Evolutionary conservation across 1,140 invertebrate genomes (phyloP).

Genomic region (Euwallacea fornicatus): DNA sequence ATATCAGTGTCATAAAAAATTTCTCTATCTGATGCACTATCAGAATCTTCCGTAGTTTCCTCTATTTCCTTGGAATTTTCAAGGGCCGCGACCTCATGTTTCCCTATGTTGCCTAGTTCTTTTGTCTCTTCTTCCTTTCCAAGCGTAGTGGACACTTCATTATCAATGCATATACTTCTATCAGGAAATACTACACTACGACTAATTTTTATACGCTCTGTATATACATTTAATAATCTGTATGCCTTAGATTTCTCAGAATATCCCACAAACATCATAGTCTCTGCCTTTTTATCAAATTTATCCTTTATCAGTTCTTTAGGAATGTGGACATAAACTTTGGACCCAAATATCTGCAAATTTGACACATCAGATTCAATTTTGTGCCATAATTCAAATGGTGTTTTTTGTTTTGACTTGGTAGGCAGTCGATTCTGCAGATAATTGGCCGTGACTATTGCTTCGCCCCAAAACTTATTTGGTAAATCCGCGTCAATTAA

Average conservation of each 20-base stretch:
- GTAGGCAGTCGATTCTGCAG: conserved; percentile 50
- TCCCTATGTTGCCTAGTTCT: neutral
- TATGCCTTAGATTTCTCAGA: neutral
- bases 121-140: neutral
- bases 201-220: neutral
- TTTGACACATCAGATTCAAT: conserved; percentile 44
- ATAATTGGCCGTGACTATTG: conserved; percentile 54
- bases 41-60: neutral
- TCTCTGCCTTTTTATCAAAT: conserved; percentile 3
- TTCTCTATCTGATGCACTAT: neutral
- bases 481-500: conserved; percentile 48
- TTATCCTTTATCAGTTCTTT: conserved; percentile 31
- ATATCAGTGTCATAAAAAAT: too few relatives aligned
- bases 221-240: neutral
- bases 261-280: neutral
- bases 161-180: neutral
- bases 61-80: neutral
- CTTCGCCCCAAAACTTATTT: conserved; percentile 53
- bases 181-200: neutral
- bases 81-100: neutral
- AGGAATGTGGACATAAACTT: conserved; percentile 47
- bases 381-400: conserved; percentile 42
- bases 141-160: neutral
- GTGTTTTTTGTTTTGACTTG: conserved; percentile 29
- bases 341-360: conserved; percentile 46